Base-by-base conservation (phyloP, 1,140 invertebrate genomes). In the Cataglyphis hispanica region DNA sequence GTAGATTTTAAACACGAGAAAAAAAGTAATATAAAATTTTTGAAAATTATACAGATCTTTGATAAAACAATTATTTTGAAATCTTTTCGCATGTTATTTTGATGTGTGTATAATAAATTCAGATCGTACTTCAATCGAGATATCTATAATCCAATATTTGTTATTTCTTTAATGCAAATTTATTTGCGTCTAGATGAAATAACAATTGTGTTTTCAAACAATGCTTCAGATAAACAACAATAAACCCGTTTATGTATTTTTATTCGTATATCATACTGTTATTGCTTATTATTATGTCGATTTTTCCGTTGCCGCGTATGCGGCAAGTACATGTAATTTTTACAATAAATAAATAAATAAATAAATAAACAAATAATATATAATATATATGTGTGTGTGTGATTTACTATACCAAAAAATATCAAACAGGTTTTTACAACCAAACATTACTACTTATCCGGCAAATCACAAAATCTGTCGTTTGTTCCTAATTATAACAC, bases 381-480 rank as follows among this genome's bases (percentile, higher is more conserved):
- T 19, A 19, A 50, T 19, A 19, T 50, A 19, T 50, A 16, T 19
- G 6, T 16, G 6, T 19, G 11, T 11, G 8, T 11, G 0, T 11
- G 37, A 8, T 34, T 34, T 34, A 43, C 13, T 61, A 13, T 27
- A 69, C 13, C 13, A 60, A 80, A 80, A 50, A 86, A 46, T 2
- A 3, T 80, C 56, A 19, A 50, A 86, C 19, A 8, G 0, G 63
- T 3, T 16, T 10, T 50, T 46, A n/a, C 37, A 5, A 80, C 11
- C 64, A 43, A 80, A 76, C 19, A 50, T 70, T n/a, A 40, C 19
- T 83, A 40, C 74, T 86, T 86, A 81, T 6, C 74, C 22, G 43
- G 34, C 43, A 13, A 70, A 74, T 77, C 60, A 69, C 78, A 58
- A 69, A 86, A 83, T 19, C 46, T 46, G 46, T n/a, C 46, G 22